Percentiles rank a stretch among this genome's conserved stretches.
These are phyloP conservation scores for western clawed frog (Xenopus tropicalis) DNA, from an alignment of 2,113 vertebrate genomes.

Conservation along the genomic window DNA sequence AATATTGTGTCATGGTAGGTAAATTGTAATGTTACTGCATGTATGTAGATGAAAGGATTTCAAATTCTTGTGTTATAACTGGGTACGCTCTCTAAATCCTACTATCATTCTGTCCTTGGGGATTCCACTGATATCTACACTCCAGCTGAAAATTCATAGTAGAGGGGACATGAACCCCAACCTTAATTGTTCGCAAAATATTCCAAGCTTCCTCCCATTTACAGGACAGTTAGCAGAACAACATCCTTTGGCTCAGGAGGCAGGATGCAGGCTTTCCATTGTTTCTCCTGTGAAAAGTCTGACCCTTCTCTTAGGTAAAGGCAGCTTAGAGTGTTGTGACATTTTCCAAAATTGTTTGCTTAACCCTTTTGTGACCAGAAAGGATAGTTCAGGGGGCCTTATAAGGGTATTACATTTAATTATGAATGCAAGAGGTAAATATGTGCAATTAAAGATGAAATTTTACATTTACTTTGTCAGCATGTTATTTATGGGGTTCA, in stretches of 20 bases:
- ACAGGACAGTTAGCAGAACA: slow-evolving; percentile 37
- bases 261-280: slow-evolving; percentile 39
- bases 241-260: slow-evolving; percentile 41
- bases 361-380: neutral
- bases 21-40: too few species aligned
- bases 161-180: slow-evolving; percentile 40
- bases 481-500: too few species aligned
- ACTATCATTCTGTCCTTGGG: slow-evolving; percentile 9
- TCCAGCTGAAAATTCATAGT: slow-evolving; percentile 3
- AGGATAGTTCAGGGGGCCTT: too few species aligned
- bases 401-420: too few species aligned
- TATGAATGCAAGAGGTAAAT: too few species aligned
- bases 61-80: neutral
- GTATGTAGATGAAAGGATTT: too few species aligned
- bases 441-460: too few species aligned
- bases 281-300: slow-evolving; percentile 33
- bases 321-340: neutral
- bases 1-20: too few species aligned
- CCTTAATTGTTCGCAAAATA: slow-evolving; percentile 42
- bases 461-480: too few species aligned
- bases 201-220: slow-evolving; percentile 41
- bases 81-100: neutral
- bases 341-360: neutral
- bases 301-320: slow-evolving; percentile 36
- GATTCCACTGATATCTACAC: slow-evolving; percentile 14